Conservation (phyloP, 2,888 invertebrate species). For the Allacma fusca region DNA sequence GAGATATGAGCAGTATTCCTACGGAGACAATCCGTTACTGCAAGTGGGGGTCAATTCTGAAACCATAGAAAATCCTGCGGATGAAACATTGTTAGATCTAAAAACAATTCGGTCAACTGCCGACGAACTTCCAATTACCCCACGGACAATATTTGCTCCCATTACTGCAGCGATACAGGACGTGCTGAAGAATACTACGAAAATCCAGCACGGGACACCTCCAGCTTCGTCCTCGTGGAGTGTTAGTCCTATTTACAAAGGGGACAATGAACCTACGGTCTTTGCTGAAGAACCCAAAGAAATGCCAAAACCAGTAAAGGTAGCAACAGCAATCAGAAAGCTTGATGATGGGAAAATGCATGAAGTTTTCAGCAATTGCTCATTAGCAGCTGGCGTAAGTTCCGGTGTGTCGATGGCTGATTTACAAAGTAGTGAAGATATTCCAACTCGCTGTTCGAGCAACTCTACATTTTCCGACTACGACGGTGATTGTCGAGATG, state of each 20-base stretch:
- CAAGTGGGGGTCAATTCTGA: too few species aligned
- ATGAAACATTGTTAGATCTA: too few species aligned
- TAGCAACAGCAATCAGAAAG: too few species aligned
- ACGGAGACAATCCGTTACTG: too few species aligned
- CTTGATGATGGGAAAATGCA: too few species aligned
- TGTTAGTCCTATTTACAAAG: constrained; percentile 29
- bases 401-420: constrained; percentile 24
- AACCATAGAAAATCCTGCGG: too few species aligned
- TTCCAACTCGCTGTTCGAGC: constrained; percentile 27
- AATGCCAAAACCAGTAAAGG: neutral
- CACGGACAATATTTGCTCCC: neutral
- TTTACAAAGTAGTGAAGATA: constrained; percentile 27
- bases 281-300: too few species aligned
- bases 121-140: neutral
- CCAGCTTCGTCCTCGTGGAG: constrained; percentile 27
- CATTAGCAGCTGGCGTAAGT: constrained; percentile 15
- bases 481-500: neutral
- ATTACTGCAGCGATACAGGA: neutral
- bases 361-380: constrained; percentile 11
- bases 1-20: too few species aligned
- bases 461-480: neutral
- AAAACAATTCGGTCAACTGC: neutral
- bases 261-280: neutral
- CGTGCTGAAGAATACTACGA: neutral
- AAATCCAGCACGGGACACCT: neutral